A percentile compares a stretch with the other conserved stretches of the same genome.
Conservation (phyloP, 1,140 invertebrate genomes). For the Anagrus nilaparvatae region DNA sequence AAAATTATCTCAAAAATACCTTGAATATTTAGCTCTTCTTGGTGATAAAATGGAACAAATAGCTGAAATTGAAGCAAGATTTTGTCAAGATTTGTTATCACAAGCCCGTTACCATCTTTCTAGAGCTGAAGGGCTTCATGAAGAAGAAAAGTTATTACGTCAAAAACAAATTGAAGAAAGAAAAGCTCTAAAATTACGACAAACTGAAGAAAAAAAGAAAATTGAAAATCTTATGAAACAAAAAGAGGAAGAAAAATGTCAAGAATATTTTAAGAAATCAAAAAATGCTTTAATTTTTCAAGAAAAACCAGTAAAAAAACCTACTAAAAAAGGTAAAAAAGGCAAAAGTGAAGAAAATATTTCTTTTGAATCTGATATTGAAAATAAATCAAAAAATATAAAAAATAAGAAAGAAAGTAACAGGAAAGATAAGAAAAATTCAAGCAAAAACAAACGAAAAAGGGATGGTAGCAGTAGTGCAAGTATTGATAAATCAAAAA, state of each 20-base stretch:
- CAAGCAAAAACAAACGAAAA: slow-evolving; percentile 29
- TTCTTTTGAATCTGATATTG: slow-evolving; percentile 32
- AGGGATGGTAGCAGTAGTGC: slow-evolving; percentile 33
- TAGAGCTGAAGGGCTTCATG: slow-evolving; percentile 82
- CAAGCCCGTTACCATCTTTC: slow-evolving; percentile 94
- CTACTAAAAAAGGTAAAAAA: slow-evolving; percentile 42
- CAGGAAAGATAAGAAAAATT: slow-evolving; percentile 27
- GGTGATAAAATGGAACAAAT: slow-evolving; percentile 72
- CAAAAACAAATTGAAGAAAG: slow-evolving; percentile 85
- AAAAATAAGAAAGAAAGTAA: slow-evolving; percentile 40
- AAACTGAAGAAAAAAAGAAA: slow-evolving; percentile 54
- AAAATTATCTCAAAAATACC: slow-evolving; percentile 86
- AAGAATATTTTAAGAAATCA: slow-evolving; percentile 92
- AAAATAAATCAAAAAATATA: slow-evolving; percentile 37
- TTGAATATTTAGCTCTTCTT: slow-evolving; percentile 69
- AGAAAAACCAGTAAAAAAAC: slow-evolving; percentile 62
- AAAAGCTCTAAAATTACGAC: slow-evolving; percentile 58
- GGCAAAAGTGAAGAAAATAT: slow-evolving; percentile 52
- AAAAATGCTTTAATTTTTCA: slow-evolving; percentile 78
- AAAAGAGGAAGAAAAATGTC: slow-evolving; percentile 76
- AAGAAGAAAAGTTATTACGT: slow-evolving; percentile 79
- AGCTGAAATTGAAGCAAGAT: slow-evolving; percentile 75
- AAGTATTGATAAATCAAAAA: slow-evolving; percentile 44
- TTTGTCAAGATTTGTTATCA: slow-evolving; percentile 89
- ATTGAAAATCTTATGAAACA: slow-evolving; percentile 64